These are phyloP conservation scores for Trimorus sp. DNA, from an alignment of 2,888 invertebrate species.

Conservation along the genomic window DNA sequence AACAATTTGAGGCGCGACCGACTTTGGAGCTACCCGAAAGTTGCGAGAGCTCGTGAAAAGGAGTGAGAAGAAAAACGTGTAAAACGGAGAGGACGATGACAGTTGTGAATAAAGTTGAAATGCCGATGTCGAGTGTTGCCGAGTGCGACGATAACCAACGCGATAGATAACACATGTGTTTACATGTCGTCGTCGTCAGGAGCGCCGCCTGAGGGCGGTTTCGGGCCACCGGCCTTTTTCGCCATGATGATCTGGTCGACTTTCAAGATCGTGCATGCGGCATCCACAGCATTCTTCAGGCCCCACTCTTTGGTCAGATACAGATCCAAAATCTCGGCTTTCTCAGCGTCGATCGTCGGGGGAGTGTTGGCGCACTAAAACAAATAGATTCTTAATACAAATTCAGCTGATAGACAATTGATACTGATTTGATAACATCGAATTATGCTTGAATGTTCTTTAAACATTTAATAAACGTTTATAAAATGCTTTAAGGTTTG, in stretches of 20 bases:
- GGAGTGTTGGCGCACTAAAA: background rate
- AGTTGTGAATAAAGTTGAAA: too few species aligned
- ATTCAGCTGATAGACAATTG: too few species aligned
- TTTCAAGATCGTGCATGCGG: slow-evolving; percentile 94
- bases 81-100: too few species aligned
- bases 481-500: too few species aligned
- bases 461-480: too few species aligned
- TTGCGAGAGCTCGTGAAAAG: background rate
- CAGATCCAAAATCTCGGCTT: slow-evolving; percentile 91
- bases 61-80: background rate
- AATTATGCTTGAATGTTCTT: too few species aligned
- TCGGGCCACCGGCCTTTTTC: slow-evolving; percentile 97
- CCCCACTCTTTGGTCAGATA: slow-evolving; percentile 94
- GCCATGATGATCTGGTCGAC: slow-evolving; percentile 99
- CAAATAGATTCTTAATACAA: background rate
- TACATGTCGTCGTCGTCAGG: slow-evolving; percentile 87
- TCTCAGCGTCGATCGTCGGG: slow-evolving; percentile 87
- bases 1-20: background rate
- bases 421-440: too few species aligned
- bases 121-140: too few species aligned
- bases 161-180: slow-evolving; percentile 9
- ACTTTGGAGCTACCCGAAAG: too few species aligned
- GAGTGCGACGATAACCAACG: too few species aligned
- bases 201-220: slow-evolving; percentile 86
- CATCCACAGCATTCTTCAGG: slow-evolving; percentile 96